These are phyloP conservation scores for Gavialis gangeticus DNA, from an alignment of 2,113 vertebrate species.

Conservation along the genomic window DNA sequence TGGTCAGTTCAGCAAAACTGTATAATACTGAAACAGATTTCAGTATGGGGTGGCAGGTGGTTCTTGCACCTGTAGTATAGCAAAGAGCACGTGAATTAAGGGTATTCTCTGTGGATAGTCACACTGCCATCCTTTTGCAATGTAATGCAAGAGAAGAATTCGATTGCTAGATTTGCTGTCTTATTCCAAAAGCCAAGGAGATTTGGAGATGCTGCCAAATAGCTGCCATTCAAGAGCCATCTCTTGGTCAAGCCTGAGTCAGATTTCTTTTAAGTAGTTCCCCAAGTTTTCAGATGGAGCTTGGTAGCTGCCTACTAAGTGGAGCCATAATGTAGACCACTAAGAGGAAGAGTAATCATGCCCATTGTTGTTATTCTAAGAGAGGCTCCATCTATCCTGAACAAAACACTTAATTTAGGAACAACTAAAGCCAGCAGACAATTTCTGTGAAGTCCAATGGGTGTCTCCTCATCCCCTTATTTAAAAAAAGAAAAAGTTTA, in stretches of 20 bases:
- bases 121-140: neutral
- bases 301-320: neutral
- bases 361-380: neutral
- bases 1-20: neutral
- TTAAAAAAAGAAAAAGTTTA: too few species aligned
- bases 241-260: neutral
- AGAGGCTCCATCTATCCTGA: neutral
- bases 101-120: neutral
- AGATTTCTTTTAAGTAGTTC: neutral
- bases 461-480: neutral
- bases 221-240: neutral
- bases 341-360: neutral
- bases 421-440: fast-evolving
- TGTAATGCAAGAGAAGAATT: neutral
- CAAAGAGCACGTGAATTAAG: neutral
- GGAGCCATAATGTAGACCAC: neutral
- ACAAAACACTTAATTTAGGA: neutral
- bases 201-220: neutral
- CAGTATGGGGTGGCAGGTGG: neutral
- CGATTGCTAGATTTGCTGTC: neutral
- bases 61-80: neutral
- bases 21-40: neutral
- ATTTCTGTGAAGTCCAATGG: neutral
- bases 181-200: neutral
- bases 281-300: neutral